A percentile compares a stretch with the other conserved stretches of the same genome.
These are phyloP conservation scores for Myanophis thanlyinensis DNA, from an alignment of 2,113 vertebrate genomes.

Conservation along the genomic window DNA sequence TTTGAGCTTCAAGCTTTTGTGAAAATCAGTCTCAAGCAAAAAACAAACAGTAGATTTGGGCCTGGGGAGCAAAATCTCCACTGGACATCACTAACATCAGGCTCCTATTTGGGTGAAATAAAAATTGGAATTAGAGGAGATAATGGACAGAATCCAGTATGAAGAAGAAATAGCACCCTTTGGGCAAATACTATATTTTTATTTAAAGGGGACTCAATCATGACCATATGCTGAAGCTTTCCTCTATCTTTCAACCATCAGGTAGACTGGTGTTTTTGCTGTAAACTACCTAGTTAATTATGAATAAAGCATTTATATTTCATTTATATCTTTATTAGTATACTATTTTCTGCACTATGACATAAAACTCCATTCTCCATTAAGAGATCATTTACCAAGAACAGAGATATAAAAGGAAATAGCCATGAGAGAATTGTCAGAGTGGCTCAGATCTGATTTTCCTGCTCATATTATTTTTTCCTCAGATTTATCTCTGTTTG, in stretches of 20 bases:
- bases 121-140: not conserved
- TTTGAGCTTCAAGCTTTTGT: not conserved
- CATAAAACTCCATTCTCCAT: not conserved
- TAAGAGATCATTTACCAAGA: not conserved
- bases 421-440: not conserved
- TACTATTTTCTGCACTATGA: not conserved
- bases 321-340: not conserved
- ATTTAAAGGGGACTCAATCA: not conserved
- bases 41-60: not conserved
- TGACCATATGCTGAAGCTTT: not conserved
- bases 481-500: slow-evolving; percentile 37
- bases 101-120: not conserved
- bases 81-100: not conserved
- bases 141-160: not conserved
- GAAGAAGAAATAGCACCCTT: not conserved
- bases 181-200: not conserved
- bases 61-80: not conserved
- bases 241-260: not conserved
- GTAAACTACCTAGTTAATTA: not conserved
- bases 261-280: not conserved
- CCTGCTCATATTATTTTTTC: slow-evolving; percentile 14
- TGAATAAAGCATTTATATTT: not conserved
- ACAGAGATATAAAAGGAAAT: not conserved
- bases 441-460: not conserved
- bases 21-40: not conserved